Evolutionary conservation across 2,888 invertebrate species (phyloP).

Genomic region (Parnassius mnemosyne): DNA sequence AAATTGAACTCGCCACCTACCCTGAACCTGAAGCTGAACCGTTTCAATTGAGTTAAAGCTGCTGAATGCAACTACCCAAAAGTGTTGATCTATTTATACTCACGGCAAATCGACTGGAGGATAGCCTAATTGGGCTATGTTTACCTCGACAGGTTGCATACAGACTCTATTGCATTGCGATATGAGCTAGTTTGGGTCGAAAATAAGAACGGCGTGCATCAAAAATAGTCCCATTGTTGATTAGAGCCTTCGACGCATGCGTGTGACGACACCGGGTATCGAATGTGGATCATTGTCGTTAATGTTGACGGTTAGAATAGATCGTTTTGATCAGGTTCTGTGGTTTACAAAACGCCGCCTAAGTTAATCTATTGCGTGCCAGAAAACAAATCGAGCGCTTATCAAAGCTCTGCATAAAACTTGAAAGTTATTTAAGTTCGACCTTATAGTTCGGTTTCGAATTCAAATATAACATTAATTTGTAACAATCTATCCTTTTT

Average conservation of each 20-base stretch:
- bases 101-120: conserved; percentile 44
- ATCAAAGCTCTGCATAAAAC: no score
- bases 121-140: conserved; percentile 32
- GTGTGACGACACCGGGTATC: conserved; percentile 2
- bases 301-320: neutral
- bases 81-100: conserved; percentile 58
- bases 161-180: conserved; percentile 13
- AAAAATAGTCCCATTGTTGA: conserved; percentile 7
- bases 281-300: conserved; percentile 1
- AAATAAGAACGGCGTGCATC: neutral
- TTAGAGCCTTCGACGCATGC: conserved; percentile 4
- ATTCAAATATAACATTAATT: no score
- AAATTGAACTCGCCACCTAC: conserved; percentile 29
- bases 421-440: no score
- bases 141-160: conserved; percentile 7
- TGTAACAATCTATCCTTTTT: no score
- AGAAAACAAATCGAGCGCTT: no score
- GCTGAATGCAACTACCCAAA: conserved; percentile 51
- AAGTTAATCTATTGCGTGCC: no score
- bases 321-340: conserved; percentile 8
- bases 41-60: conserved; percentile 34
- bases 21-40: conserved; percentile 33
- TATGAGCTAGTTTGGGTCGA: conserved; percentile 17
- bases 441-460: no score
- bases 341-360: neutral